A percentile compares a stretch with the other conserved stretches of the same genome.
phyloP scores from a whole-genome alignment of 2,797 vertebrate species.

The Bovichtus variegatus region DNA sequence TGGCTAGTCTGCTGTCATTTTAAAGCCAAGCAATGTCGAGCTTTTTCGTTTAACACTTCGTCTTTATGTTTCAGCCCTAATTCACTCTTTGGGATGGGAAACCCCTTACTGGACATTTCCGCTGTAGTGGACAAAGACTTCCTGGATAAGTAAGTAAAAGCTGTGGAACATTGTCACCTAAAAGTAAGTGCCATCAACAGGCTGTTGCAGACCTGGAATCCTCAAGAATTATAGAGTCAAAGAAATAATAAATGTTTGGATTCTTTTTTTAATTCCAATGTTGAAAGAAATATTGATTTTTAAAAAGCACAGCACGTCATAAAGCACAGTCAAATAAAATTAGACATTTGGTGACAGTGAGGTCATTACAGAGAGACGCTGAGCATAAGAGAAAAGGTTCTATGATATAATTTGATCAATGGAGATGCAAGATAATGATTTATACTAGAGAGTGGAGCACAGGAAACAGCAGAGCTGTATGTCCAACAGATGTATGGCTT shows the following conservation, averaged over 20 bases:
- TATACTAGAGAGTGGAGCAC: constrained; percentile 20
- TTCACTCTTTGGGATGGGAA: constrained; percentile 98
- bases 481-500: constrained; percentile 6
- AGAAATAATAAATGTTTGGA: neutral
- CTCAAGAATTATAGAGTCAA: neutral
- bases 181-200: neutral
- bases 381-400: neutral
- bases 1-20: neutral
- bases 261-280: neutral
- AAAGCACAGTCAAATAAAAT: neutral
- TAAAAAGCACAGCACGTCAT: neutral
- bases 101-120: constrained; percentile 96
- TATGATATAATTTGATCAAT: constrained; percentile 37
- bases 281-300: neutral
- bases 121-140: constrained; percentile 98
- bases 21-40: neutral
- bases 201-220: neutral
- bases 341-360: neutral
- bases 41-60: constrained; percentile 4
- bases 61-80: constrained; percentile 90
- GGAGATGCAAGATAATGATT: constrained; percentile 17
- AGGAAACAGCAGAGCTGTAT: constrained; percentile 19
- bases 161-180: neutral
- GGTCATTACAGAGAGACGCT: neutral
- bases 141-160: constrained; percentile 94